Evolutionary conservation across 2,113 vertebrate genomes (phyloP).

Genomic region (Cheilinus undulatus): DNA sequence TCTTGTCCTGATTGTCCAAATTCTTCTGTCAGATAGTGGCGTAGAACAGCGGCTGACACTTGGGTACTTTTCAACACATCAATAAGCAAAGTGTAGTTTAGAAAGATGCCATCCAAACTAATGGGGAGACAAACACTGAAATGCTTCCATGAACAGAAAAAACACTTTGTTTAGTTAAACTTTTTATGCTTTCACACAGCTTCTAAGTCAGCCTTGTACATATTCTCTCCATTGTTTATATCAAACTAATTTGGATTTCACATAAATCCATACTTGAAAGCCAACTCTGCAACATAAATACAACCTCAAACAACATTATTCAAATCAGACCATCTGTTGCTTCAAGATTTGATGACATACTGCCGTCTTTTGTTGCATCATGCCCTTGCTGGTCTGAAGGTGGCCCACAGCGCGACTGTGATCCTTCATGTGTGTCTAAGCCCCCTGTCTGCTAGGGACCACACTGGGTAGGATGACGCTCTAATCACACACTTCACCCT

Average conservation of each 20-base stretch:
- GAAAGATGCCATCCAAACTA: conserved; percentile 43
- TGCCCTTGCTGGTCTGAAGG: conserved; percentile 47
- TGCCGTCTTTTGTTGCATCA: conserved; percentile 10
- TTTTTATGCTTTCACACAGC: conserved; percentile 7
- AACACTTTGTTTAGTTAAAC: conserved; percentile 11
- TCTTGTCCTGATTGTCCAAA: conserved; percentile 58
- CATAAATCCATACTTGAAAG: conserved; percentile 1
- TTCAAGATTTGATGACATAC: conserved; percentile 8
- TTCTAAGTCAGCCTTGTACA: conserved; percentile 1
- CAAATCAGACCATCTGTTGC: conserved; percentile 48
- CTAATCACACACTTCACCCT: conserved; percentile 80
- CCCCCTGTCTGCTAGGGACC: conserved; percentile 65
- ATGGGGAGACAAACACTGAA: conserved; percentile 38
- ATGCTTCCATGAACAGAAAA: conserved; percentile 38
- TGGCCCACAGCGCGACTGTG: conserved; percentile 23
- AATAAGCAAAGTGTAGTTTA: conserved; percentile 48
- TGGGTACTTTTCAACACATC: conserved; percentile 64
- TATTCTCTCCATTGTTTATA: not conserved
- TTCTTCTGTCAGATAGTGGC: conserved; percentile 47
- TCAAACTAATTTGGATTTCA: not conserved
- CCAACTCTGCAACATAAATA: not conserved
- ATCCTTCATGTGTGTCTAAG: conserved; percentile 3
- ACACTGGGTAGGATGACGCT: conserved; percentile 71
- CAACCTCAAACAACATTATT: conserved; percentile 8
- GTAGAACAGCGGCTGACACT: conserved; percentile 42